Conservation (phyloP, 2,797 vertebrate genomes). For the Oophaga sylvatica region DNA sequence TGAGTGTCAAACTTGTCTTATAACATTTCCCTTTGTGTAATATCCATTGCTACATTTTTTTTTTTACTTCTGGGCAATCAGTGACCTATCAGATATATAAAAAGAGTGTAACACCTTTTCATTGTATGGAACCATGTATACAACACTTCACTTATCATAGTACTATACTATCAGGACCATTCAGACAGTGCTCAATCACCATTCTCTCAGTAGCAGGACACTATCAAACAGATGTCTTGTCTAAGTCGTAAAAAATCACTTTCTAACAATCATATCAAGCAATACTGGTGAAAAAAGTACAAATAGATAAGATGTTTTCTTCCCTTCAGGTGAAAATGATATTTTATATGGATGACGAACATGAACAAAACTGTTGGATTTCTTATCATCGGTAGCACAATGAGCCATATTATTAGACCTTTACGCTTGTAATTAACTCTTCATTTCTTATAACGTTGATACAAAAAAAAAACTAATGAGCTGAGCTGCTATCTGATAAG, state of each 20-base stretch:
- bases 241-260: conserved; percentile 20
- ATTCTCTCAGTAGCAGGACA: conserved; percentile 18
- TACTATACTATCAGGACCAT: conserved; percentile 3
- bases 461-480: conserved; percentile 42
- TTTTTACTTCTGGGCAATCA: background rate
- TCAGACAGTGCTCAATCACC: conserved; percentile 37
- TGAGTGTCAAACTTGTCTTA: background rate
- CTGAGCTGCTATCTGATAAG: conserved; percentile 44
- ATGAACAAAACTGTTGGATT: background rate
- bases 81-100: conserved; percentile 6
- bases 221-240: conserved; percentile 38
- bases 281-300: background rate
- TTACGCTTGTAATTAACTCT: conserved; percentile 42
- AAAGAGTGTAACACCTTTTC: background rate
- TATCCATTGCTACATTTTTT: background rate
- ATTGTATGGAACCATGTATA: background rate
- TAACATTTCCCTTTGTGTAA: background rate
- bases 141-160: conserved; percentile 11
- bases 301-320: background rate
- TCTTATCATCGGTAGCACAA: conserved; percentile 24
- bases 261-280: conserved; percentile 6
- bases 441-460: conserved; percentile 45
- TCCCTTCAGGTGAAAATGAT: background rate
- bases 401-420: conserved; percentile 27
- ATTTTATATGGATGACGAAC: conserved; percentile 1